Base-by-base conservation (phyloP, 2,797 vertebrate genomes). In the Eptatretus atami region DNA sequence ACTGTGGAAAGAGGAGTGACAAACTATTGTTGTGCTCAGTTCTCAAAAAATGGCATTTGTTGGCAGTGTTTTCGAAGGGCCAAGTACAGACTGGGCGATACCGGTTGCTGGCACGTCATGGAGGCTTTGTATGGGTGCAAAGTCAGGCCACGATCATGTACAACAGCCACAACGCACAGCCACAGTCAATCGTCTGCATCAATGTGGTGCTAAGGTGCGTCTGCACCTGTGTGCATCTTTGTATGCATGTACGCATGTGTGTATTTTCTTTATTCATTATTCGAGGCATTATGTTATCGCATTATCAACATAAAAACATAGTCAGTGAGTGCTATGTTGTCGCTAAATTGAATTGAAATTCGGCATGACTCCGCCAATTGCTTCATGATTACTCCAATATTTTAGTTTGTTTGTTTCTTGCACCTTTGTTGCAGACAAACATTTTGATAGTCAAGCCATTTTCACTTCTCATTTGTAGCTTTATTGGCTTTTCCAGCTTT, bases 131-230 rank as follows among this genome's bases (percentile, higher is more conserved):
- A 52, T 96, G 92, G 92, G 75, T 95, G 64, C 85, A 95, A 70
- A 96, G 84, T 1, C 87, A 94, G 68, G 86, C 84, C 65, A 90
- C 87, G 0, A 87, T 98, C 66, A 92, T 95, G 64, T 98, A 96
- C 70, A 98, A 86, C 65, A 85, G 79, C 44, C 84, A 87, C 63
- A 98, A 93, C 77, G 79, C 88, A 1, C 87, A 95, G 75, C 88
- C 88, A 0, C 92, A 96, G 74, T 94, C 88, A 68, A 86, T 96
- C 24, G 82, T 95, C 71, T 93, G 88, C 53, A 72, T 98, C 69
- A 94, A 98, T 78, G 92, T 84, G 0, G 83, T 96, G 66, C 80
- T 98, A 69, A 95, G 92, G 92, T 98, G 53, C 74, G 76, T 13
- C 2, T 55, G 53, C 24, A 54, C 64, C 24, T 44, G 53, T 31